These are phyloP conservation scores for Anniella stebbinsi DNA, from an alignment of 2,797 vertebrate species.

Conservation along the genomic window DNA sequence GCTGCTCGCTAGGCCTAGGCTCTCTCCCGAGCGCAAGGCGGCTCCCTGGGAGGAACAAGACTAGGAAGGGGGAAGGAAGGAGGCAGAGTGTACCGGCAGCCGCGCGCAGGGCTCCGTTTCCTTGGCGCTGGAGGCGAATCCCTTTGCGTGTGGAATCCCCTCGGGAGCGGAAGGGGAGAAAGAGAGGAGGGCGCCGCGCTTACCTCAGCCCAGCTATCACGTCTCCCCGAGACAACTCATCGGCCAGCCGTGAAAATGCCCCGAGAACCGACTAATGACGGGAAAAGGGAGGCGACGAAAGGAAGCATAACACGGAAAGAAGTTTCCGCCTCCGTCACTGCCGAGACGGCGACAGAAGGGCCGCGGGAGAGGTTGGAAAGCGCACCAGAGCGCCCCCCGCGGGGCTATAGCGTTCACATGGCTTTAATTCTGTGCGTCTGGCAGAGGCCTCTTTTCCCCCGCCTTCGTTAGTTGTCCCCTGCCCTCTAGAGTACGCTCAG, in stretches of 20 bases:
- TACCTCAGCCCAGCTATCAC: neutral
- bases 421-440: no score
- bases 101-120: neutral
- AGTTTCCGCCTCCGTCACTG: conserved; percentile 4
- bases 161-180: fast-evolving
- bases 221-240: neutral
- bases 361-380: neutral
- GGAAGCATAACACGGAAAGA: neutral
- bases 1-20: neutral
- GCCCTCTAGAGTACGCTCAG: no score
- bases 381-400: conserved; percentile 25
- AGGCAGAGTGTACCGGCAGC: no score
- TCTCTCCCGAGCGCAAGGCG: neutral
- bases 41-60: neutral
- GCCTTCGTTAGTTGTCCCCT: no score
- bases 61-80: neutral
- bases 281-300: neutral
- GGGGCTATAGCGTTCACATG: neutral
- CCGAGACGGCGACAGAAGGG: no score
- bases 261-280: neutral
- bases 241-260: neutral
- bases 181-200: neutral
- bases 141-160: no score
- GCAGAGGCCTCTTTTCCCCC: no score
- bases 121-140: no score